These are phyloP conservation scores for Phenganax subtilis DNA, from an alignment of 92 coral and sea anemone species.

Conservation along the genomic window DNA sequence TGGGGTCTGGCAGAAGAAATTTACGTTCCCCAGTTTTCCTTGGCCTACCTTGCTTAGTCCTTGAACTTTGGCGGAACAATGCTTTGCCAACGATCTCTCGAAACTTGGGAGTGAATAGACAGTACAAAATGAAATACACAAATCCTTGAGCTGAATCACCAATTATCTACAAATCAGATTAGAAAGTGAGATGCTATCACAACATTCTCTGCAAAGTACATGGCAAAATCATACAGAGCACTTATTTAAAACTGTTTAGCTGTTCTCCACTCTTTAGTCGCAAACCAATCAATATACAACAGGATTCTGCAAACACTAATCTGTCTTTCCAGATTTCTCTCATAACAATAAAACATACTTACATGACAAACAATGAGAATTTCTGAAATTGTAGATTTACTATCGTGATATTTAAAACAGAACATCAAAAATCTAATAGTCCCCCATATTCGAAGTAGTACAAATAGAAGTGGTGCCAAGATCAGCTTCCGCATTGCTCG, in stretches of 20 bases:
- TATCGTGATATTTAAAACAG: constrained; percentile 4
- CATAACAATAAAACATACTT: constrained; percentile 26
- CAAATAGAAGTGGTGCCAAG: constrained; percentile 62
- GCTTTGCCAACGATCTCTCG: constrained; percentile 44
- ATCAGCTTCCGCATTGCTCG: constrained; percentile 66
- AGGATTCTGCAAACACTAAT: neutral
- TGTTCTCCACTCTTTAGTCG: too few relatives aligned
- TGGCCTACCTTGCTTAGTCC: neutral
- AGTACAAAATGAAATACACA: constrained; percentile 72
- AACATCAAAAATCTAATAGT: constrained; percentile 64
- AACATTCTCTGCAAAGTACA: neutral
- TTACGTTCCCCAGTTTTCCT: neutral
- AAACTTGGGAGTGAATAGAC: constrained; percentile 74
- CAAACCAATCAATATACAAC: neutral
- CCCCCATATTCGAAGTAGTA: constrained; percentile 87
- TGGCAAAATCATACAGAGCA: too few relatives aligned
- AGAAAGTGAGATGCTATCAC: neutral
- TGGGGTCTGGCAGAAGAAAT: constrained; percentile 19
- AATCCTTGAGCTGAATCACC: constrained; percentile 81
- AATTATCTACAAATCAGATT: constrained; percentile 55
- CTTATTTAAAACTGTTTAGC: too few relatives aligned
- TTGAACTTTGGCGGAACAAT: neutral
- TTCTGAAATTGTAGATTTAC: neutral
- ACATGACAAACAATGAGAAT: constrained; percentile 60
- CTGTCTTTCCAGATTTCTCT: neutral